A percentile compares a stretch with the other conserved stretches of the same genome.
phyloP scores from a whole-genome alignment of 2,888 invertebrate genomes.

The Apodemia mormo region DNA sequence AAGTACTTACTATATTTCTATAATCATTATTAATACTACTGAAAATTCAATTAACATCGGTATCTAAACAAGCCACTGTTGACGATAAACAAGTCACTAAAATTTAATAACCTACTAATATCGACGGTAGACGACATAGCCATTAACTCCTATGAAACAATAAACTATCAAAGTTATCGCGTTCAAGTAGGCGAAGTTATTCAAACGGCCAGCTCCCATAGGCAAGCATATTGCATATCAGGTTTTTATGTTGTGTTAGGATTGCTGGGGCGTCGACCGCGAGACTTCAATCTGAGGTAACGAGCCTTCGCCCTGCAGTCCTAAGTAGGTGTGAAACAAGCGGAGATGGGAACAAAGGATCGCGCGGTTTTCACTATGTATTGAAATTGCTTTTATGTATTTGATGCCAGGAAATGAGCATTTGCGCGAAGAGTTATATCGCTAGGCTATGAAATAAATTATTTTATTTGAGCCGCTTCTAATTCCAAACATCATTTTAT shows the following conservation, averaged over 20 bases:
- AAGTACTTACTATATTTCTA: too few species aligned
- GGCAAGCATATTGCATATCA: constrained; percentile 48
- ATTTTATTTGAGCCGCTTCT: background rate
- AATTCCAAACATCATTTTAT: background rate
- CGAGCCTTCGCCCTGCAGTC: constrained; percentile 58
- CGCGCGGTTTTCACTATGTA: constrained; percentile 43
- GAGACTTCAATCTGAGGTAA: constrained; percentile 73
- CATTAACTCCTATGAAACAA: constrained; percentile 23
- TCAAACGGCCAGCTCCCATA: constrained; percentile 43
- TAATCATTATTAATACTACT: too few species aligned
- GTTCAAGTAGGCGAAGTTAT: constrained; percentile 36
- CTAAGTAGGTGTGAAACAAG: constrained; percentile 76
- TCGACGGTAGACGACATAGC: background rate
- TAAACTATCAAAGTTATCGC: constrained; percentile 30
- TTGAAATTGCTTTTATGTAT: constrained; percentile 43
- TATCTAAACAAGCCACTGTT: background rate
- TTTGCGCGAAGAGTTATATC: constrained; percentile 6
- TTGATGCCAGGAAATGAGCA: constrained; percentile 30
- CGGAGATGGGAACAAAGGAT: constrained; percentile 61
- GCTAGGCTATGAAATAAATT: constrained; percentile 8
- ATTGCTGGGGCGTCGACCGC: constrained; percentile 66
- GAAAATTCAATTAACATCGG: too few species aligned
- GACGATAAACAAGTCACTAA: background rate
- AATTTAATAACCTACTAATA: background rate
- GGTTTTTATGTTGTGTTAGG: constrained; percentile 53